Percentiles rank a stretch among this genome's conserved stretches.
phyloP scores from a whole-genome alignment of 2,888 invertebrate species.

The Dendrolimus houi region DNA sequence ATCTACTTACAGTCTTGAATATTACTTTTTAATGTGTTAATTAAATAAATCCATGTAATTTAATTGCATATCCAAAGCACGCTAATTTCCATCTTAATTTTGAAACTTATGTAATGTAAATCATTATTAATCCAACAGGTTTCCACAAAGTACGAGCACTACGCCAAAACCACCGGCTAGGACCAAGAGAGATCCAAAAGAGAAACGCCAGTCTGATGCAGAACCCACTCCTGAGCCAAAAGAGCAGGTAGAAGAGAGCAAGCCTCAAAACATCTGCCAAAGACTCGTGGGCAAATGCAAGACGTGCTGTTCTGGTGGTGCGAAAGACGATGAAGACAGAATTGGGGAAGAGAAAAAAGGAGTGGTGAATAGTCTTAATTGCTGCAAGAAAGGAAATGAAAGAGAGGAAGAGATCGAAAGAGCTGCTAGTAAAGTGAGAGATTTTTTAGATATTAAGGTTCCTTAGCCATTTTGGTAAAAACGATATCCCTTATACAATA shows the following conservation, averaged over 20 bases:
- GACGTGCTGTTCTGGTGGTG: slow-evolving; percentile 51
- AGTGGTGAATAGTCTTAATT: slow-evolving; percentile 47
- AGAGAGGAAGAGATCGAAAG: slow-evolving; percentile 48
- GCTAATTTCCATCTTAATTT: too few relatives aligned
- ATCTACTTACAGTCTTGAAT: too few relatives aligned
- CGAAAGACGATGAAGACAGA: slow-evolving; percentile 34
- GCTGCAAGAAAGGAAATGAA: slow-evolving; percentile 55
- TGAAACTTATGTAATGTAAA: too few relatives aligned
- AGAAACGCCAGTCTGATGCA: slow-evolving; percentile 22
- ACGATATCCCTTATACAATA: too few relatives aligned
- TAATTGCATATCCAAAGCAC: too few relatives aligned
- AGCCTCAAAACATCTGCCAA: slow-evolving; percentile 51
- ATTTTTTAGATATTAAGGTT: too few relatives aligned
- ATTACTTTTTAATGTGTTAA: too few relatives aligned
- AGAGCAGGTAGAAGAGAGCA: slow-evolving; percentile 21
- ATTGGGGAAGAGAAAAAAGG: slow-evolving; percentile 35
- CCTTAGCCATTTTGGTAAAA: too few relatives aligned
- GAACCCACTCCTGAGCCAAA: slow-evolving; percentile 16
- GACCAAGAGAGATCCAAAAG: slow-evolving; percentile 38
- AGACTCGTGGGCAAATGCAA: slow-evolving; percentile 59
- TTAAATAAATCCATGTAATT: too few relatives aligned
- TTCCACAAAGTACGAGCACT: slow-evolving; percentile 66
- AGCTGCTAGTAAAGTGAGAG: slow-evolving; percentile 59
- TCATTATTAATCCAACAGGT: slow-evolving; percentile 27
- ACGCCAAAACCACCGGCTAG: slow-evolving; percentile 63